These are phyloP conservation scores for Rugalucina vietnamica DNA, from an alignment of 2,888 invertebrate species.

Conservation along the genomic window DNA sequence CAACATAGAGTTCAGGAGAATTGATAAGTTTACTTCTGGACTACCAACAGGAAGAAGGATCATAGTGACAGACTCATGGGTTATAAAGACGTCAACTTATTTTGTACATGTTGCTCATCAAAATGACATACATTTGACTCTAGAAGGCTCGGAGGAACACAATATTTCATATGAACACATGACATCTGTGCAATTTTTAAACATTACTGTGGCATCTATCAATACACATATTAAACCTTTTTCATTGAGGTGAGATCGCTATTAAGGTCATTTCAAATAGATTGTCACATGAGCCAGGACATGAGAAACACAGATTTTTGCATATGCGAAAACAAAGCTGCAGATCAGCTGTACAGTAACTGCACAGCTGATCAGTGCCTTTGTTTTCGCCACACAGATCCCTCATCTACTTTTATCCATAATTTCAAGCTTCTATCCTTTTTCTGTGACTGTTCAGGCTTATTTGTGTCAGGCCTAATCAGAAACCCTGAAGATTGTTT, in stretches of 20 bases:
- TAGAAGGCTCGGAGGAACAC: conserved; percentile 87
- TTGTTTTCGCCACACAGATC: no score
- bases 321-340: no score
- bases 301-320: no score
- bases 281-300: no score
- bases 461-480: no score
- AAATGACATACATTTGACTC: conserved; percentile 89
- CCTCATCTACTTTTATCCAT: no score
- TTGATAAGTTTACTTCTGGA: conserved; percentile 84
- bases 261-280: no score
- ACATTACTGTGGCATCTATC: conserved; percentile 88
- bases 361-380: no score
- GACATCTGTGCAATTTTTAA: conserved; percentile 92
- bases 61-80: conserved; percentile 91
- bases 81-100: conserved; percentile 92
- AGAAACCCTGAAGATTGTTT: no score
- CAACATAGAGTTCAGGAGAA: conserved; percentile 89
- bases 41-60: conserved; percentile 77
- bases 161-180: conserved; percentile 88
- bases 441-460: no score
- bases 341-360: no score
- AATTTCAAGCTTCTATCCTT: no score
- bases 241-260: conserved; percentile 86
- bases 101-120: conserved; percentile 91
- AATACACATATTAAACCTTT: conserved; percentile 78